Evolutionary conservation across 2,113 vertebrate genomes (phyloP), one percentile per base, ranked within the genome.

Genomic region (Argyrosomus japonicus): DNA sequence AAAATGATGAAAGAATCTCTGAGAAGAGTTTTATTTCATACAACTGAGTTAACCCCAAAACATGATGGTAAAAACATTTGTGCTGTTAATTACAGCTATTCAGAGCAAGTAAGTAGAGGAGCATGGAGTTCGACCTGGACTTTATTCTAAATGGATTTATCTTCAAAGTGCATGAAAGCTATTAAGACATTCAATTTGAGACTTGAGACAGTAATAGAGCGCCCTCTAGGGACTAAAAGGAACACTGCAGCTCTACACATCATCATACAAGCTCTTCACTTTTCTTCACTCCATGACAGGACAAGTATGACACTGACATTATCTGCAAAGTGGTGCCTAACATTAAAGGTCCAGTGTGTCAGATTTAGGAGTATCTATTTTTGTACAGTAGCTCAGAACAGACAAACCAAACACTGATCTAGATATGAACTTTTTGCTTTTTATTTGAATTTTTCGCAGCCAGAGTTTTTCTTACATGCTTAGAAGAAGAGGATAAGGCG

Each of bases 221-320:
- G 36, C 67, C 79, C 57, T 47, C 83, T 83, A 54, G 57, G 54
- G 76, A 50, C 11, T 14, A 40, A 68, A 18, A 21, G 0, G 67
- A 47, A 72, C 18, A 65, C 51, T 64, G 68, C 58, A 54, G 45
- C n/a, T 2, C 21, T 27, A 8, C 29, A 47, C 32, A 0, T 36
- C 32, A 36, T 36, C 32, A 36, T 36, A 36, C 32, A 36, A 36
- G 32, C 32, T n/a, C 19, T n/a, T 43, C 50, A 65, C 32, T 3
- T n/a, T n/a, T n/a, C n/a, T n/a, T n/a, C n/a, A n/a, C n/a, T n/a
- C n/a, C n/a, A n/a, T 29, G 3, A 0, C 10, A 36, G 25, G 4
- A 13, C 6, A 13, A 6, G 1, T 27, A 67, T 64, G 0, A 72
- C 29, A 68, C 19, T 51, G 40, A 19, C 43, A 79, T 61, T 13